Base-by-base conservation (phyloP, 1,140 invertebrate species). In the Sinonovacula constricta region DNA sequence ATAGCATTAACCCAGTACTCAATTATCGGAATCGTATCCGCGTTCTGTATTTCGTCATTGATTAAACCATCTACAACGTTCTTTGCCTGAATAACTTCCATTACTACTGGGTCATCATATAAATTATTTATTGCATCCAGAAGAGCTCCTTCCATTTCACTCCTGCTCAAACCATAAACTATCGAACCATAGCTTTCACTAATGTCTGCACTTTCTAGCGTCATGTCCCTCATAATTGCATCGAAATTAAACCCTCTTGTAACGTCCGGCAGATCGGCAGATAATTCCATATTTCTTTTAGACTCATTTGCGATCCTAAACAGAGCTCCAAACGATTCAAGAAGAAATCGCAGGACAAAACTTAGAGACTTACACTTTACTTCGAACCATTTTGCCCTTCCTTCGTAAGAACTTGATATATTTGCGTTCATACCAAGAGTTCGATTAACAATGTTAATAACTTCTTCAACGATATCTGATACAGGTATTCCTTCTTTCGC, bases 1-100 rank as follows among this genome's bases (percentile, higher is more conserved):
- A 74, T 74, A 12, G 59, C 70, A 24, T 26, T 15, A 12, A 63
- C 30, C 70, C 70, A 74, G 12, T 59, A 22, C 5, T 63, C 45
- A 53, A 74, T 22, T n/a, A 74, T 49, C 56, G 39, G n/a, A 18
- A 74, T 36, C 18, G 56, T 34, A 18, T 74, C 59, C 10, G 51
- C 18, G 22, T 33, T 59, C 12, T 62, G 12, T 5, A 30, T 51
- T 33, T 74, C 34, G 30, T 22, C 14, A 14, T 53, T 34, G 7
- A 74, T 5, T 4, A 24, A 36, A 0, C 39, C 30, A 5, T 33
- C 22, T 30, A 45, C 36, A n/a, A 62, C 10, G 14, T 59, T 53
- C 15, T 34, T 33, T 53, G 45, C 15, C 22, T 22, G n/a, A 31
- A 45, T 49, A 15, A 74, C 51, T 49, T 74, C 59, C 2, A 1